phyloP scores from a whole-genome alignment of 2,797 vertebrate genomes.

The Graptemys geographica region DNA sequence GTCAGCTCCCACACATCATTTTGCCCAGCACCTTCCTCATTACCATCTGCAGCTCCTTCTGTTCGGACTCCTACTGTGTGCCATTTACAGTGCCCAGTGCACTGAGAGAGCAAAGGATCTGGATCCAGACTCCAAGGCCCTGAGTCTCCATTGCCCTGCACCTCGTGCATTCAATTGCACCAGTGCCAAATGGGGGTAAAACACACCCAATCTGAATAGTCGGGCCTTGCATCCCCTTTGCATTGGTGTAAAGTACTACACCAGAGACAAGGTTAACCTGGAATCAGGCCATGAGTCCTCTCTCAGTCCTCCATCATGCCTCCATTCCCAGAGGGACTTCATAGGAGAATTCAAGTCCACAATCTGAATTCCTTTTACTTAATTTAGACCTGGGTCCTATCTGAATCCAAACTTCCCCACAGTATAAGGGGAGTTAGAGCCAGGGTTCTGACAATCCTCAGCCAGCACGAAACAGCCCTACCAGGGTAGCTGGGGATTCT shows the following conservation, averaged over 20 bases:
- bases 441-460: background rate
- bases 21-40: background rate
- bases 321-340: background rate
- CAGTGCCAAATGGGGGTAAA: background rate
- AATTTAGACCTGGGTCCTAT: background rate
- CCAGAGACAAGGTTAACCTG: background rate
- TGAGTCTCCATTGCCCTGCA: background rate
- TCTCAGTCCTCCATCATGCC: background rate
- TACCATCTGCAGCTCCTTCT: background rate
- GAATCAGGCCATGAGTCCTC: background rate
- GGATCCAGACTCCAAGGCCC: background rate
- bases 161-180: no score
- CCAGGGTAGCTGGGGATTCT: background rate
- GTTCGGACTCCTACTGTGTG: background rate
- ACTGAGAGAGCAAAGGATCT: background rate
- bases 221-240: background rate
- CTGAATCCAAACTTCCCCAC: background rate
- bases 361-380: background rate
- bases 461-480: background rate
- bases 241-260: background rate
- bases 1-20: accelerated
- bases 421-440: background rate
- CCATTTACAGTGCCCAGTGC: background rate
- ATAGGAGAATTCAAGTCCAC: background rate
- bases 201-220: background rate